Evolutionary conservation across 2,113 vertebrate genomes (phyloP).

Genomic region (Nycticebus coucang): DNA sequence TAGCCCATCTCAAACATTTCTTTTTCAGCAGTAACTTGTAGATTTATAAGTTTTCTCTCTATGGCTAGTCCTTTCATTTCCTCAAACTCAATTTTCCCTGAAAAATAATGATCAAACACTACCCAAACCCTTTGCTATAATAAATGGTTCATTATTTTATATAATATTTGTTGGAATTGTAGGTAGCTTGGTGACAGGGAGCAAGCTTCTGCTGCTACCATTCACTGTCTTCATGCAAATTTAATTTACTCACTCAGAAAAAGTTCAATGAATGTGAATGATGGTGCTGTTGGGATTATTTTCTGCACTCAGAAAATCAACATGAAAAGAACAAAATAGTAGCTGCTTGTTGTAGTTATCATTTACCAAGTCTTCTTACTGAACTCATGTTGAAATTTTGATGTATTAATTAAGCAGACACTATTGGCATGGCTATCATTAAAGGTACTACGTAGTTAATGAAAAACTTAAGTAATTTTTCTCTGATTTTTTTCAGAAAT

Average conservation of each 20-base stretch:
- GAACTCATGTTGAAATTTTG: not conserved
- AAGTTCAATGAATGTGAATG: conserved; percentile 13
- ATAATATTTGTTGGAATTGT: not conserved
- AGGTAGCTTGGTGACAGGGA: not conserved
- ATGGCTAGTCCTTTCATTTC: not conserved
- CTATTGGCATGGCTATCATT: not conserved
- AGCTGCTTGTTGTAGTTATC: not conserved
- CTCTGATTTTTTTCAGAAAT: not conserved
- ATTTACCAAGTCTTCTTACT: not conserved
- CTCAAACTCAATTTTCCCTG: not conserved
- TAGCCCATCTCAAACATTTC: not conserved
- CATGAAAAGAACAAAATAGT: not conserved
- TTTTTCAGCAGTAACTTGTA: not conserved
- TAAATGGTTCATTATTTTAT: not conserved
- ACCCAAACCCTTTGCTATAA: not conserved
- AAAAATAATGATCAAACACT: not conserved
- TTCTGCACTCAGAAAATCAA: not conserved
- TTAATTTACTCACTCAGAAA: conserved; percentile 5
- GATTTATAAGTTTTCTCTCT: not conserved
- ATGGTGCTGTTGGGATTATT: not conserved
- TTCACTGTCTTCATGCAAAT: not conserved
- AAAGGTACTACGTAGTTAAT: not conserved
- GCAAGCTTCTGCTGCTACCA: not conserved
- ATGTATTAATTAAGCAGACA: not conserved
- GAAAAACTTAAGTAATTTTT: not conserved